Conservation (phyloP, 2,888 invertebrate species). For the Pantelozetes paolii region DNA sequence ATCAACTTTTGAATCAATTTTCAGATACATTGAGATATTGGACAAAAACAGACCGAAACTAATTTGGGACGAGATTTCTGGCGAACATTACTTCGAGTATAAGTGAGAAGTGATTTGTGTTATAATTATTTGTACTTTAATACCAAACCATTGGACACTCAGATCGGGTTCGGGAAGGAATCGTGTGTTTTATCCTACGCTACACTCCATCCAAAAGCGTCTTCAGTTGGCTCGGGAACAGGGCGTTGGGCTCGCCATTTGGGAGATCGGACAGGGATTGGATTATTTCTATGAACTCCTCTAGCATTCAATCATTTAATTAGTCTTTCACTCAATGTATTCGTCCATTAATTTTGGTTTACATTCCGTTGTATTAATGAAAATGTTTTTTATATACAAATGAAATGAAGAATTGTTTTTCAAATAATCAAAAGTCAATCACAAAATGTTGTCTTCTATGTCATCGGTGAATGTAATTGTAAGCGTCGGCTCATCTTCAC, state of each 20-base stretch:
- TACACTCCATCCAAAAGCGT: slow-evolving; percentile 75
- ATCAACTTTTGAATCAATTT: slow-evolving; percentile 42
- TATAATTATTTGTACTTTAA: slow-evolving; percentile 11
- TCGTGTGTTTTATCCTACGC: slow-evolving; percentile 79
- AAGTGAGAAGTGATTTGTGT: slow-evolving; percentile 61
- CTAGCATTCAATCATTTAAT: slow-evolving; percentile 50
- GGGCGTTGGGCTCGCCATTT: slow-evolving; percentile 80
- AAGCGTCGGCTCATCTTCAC: slow-evolving; percentile 16
- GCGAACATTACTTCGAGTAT: slow-evolving; percentile 72
- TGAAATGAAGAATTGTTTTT: not conserved
- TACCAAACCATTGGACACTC: not conserved
- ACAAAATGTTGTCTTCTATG: slow-evolving; percentile 15
- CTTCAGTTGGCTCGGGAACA: slow-evolving; percentile 72
- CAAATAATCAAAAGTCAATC: not conserved
- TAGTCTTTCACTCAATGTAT: not conserved
- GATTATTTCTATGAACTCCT: slow-evolving; percentile 89
- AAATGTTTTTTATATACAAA: not conserved
- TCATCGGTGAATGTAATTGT: slow-evolving; percentile 16
- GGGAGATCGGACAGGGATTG: slow-evolving; percentile 94
- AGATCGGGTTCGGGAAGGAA: slow-evolving; percentile 63
- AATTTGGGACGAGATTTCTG: slow-evolving; percentile 69
- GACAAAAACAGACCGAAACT: slow-evolving; percentile 70
- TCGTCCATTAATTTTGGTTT: not conserved
- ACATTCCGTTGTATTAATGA: not conserved
- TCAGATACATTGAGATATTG: slow-evolving; percentile 63